phyloP scores from a whole-genome alignment of 2,113 vertebrate species.

The Sebastes schlegelii region DNA sequence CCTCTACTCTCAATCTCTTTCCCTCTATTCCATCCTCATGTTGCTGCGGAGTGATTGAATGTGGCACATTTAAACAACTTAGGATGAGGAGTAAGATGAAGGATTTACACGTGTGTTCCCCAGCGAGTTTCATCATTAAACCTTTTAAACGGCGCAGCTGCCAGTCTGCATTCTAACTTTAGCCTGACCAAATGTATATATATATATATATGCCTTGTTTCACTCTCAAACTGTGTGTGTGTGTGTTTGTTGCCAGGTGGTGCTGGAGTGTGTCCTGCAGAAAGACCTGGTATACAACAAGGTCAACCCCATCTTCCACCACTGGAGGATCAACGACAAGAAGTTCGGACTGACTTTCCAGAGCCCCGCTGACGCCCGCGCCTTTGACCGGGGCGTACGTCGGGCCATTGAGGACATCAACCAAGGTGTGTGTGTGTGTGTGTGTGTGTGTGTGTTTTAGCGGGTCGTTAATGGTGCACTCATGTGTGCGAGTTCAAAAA shows the following conservation, averaged over 20 bases:
- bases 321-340: constrained; percentile 99
- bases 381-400: constrained; percentile 97
- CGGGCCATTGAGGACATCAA: constrained; percentile 96
- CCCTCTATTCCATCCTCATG: constrained; percentile 1
- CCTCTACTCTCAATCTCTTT: background rate
- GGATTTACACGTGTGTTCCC: constrained; percentile 32
- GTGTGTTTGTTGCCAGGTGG: constrained; percentile 86
- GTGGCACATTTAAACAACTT: constrained; percentile 57
- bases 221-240: constrained; percentile 3
- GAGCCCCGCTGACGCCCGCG: constrained; percentile 97
- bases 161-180: background rate
- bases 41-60: constrained; percentile 39
- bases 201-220: background rate
- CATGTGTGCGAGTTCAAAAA: constrained; percentile 13
- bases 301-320: constrained; percentile 99
- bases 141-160: constrained; percentile 26
- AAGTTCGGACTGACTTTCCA: constrained; percentile 99
- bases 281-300: constrained; percentile 98
- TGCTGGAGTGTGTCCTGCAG: constrained; percentile 97
- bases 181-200: constrained; percentile 1
- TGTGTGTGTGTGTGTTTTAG: constrained; percentile 85
- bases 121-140: background rate
- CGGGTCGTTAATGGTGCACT: constrained; percentile 73
- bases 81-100: constrained; percentile 25
- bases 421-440: constrained; percentile 90